Base-by-base conservation (phyloP, 2,113 vertebrate genomes). In the Tringa solitaria region DNA sequence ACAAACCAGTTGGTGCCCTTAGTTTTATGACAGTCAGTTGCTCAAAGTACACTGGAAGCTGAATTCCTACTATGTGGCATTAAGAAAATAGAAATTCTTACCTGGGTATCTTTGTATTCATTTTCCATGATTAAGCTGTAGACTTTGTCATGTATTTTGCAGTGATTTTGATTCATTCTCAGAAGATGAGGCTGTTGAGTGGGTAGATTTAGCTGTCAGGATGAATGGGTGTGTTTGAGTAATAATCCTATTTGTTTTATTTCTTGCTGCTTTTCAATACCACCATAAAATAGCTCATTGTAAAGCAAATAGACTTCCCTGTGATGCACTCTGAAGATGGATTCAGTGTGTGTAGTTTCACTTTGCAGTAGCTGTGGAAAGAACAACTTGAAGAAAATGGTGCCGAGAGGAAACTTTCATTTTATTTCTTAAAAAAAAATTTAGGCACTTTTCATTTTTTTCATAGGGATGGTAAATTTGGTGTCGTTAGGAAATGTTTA, bases 241-340 rank as follows among this genome's bases (percentile, higher is more conserved):
- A 75, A 84, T 75, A 89, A 89, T 79, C 37, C 56, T 80, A 20
- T 54, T 94, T 87, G 86, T 93, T 90, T 93, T 59, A 86, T 88
- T 79, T 87, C 61, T 87, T 35, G 57, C 74, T 93, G 80, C 60
- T 89, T 43, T 84, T 95, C 33, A 37, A 12, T 87, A 51, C 51
- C 41, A 35, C 78, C 16, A 8, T 84, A 64, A 93, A 96, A 81
- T 12, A 81, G 68, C 39, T 84, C 94, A 64, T 84, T 2, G 0
- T 39, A 95, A 93, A 95, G 57, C 65, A 93, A 93, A 69, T 43
- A 94, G 80, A 59, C 56, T 43, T 91, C 39, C 17, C 39, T 41
- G 8, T 3, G 7, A 11, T 39, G 10, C 13, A 45, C 33, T 14
- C 37, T 63, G 69, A 82, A 72, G 84, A 35, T 76, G 48, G 45